These are phyloP conservation scores for Tiphia femorata DNA, from an alignment of 2,888 invertebrate genomes.

Conservation along the genomic window DNA sequence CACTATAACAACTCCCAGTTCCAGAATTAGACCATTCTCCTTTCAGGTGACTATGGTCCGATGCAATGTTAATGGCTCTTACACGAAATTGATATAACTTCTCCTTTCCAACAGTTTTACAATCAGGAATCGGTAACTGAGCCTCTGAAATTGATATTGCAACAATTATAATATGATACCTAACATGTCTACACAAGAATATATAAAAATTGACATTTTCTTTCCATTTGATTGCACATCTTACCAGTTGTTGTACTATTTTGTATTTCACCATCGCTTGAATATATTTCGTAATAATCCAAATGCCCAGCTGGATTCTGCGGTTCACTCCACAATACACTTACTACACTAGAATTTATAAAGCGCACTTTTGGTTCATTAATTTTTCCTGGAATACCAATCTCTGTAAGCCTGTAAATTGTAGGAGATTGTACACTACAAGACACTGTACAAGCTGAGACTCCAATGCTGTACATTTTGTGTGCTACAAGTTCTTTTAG, in stretches of 20 bases:
- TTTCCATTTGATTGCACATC: background rate
- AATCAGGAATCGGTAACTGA: conserved; percentile 62
- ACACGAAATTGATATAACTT: conserved; percentile 62
- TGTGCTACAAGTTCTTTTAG: conserved; percentile 66
- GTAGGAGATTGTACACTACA: conserved; percentile 75
- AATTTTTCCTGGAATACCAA: conserved; percentile 73
- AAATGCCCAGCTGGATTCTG: conserved; percentile 67
- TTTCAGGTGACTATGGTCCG: conserved; percentile 50
- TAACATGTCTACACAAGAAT: background rate
- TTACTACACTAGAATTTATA: conserved; percentile 69
- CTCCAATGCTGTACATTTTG: conserved; percentile 77
- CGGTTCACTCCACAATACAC: conserved; percentile 70
- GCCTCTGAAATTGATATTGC: conserved; percentile 44
- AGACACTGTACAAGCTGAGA: conserved; percentile 79
- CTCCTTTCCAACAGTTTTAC: conserved; percentile 57
- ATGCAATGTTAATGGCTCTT: conserved; percentile 65
- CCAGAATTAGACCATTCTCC: conserved; percentile 69
- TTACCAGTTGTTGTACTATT: conserved; percentile 56
- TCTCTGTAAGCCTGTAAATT: conserved; percentile 73
- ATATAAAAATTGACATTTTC: background rate
- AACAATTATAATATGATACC: background rate
- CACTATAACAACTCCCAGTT: conserved; percentile 65
- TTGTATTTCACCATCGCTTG: conserved; percentile 58
- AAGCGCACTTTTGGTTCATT: conserved; percentile 64
- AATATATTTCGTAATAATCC: conserved; percentile 71